These are phyloP conservation scores for Drosophila conformis DNA, from an alignment of 2,888 invertebrate species.

Conservation along the genomic window DNA sequence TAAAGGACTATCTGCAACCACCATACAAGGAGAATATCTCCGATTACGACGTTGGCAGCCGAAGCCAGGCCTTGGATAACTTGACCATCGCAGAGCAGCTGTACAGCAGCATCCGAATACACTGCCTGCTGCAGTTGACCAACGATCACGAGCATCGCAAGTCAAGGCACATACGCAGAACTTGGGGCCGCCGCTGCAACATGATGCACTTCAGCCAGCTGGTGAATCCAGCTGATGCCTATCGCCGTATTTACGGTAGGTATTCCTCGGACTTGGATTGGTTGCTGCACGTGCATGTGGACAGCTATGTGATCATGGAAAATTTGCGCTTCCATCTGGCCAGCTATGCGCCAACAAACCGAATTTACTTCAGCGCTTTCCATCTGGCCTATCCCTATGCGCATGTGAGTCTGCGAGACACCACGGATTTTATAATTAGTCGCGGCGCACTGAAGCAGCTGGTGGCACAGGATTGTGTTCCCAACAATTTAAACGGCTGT, in stretches of 20 bases:
- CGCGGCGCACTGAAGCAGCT: constrained; percentile 91
- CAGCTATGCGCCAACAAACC: constrained; percentile 89
- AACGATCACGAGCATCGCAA: constrained; percentile 94
- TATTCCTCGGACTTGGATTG: constrained; percentile 94
- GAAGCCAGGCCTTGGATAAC: constrained; percentile 41
- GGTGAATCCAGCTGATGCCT: constrained; percentile 95
- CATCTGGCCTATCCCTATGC: constrained; percentile 89
- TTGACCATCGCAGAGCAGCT: constrained; percentile 88
- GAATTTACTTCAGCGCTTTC: constrained; percentile 95
- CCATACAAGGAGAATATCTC: constrained; percentile 41
- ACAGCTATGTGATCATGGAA: constrained; percentile 97
- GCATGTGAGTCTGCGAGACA: constrained; percentile 93
- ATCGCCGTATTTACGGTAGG: constrained; percentile 92
- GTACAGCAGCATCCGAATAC: constrained; percentile 90
- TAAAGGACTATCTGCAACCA: constrained; percentile 18
- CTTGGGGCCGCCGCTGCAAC: constrained; percentile 97
- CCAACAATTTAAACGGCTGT: constrained; percentile 94
- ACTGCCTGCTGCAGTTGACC: constrained; percentile 98
- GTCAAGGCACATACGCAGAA: constrained; percentile 95
- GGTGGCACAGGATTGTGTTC: constrained; percentile 90
- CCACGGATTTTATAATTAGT: constrained; percentile 97
- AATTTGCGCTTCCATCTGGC: constrained; percentile 95
- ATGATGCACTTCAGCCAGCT: constrained; percentile 85
- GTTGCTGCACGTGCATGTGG: constrained; percentile 99
- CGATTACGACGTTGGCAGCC: constrained; percentile 21